Percentiles rank a stretch among this genome's conserved stretches.
Evolutionary conservation across 2,888 invertebrate genomes (phyloP).

Genomic region (Merodon equestris): DNA sequence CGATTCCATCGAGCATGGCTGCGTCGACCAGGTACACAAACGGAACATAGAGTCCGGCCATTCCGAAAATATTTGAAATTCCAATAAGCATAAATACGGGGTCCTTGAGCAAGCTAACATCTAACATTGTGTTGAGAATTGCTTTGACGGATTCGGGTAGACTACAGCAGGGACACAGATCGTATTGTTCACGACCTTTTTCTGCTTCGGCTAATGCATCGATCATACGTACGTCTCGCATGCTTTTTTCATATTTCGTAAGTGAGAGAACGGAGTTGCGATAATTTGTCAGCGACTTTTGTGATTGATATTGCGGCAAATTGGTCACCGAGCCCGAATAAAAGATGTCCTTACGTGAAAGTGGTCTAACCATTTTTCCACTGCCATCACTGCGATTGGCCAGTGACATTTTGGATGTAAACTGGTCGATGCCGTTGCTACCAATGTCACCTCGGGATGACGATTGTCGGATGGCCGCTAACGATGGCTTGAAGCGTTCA

Average conservation of each 20-base stretch:
- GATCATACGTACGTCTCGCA: conserved; percentile 81
- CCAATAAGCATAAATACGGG: conserved; percentile 95
- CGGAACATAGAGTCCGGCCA: conserved; percentile 98
- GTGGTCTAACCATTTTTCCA: conserved; percentile 88
- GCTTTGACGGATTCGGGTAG: conserved; percentile 90
- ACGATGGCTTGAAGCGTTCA: conserved; percentile 90
- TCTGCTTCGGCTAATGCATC: conserved; percentile 80
- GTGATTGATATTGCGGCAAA: conserved; percentile 95
- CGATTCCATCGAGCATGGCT: conserved; percentile 85
- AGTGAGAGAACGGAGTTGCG: conserved; percentile 94
- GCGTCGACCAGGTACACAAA: conserved; percentile 96
- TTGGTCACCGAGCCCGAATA: conserved; percentile 97
- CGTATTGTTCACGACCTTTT: conserved; percentile 83
- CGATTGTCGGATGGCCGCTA: conserved; percentile 89
- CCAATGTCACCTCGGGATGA: conserved; percentile 83
- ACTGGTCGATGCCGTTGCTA: conserved; percentile 87
- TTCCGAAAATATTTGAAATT: conserved; percentile 96
- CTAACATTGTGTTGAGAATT: conserved; percentile 93
- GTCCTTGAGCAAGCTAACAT: conserved; percentile 91
- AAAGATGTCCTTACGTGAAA: conserved; percentile 98
- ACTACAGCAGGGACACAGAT: conserved; percentile 88
- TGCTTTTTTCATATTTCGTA: conserved; percentile 84
- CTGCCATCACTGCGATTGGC: conserved; percentile 77
- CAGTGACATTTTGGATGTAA: conserved; percentile 84
- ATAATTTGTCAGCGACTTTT: conserved; percentile 93